Conservation (phyloP, 2,113 vertebrate species). For the Herpailurus yagouaroundi region DNA sequence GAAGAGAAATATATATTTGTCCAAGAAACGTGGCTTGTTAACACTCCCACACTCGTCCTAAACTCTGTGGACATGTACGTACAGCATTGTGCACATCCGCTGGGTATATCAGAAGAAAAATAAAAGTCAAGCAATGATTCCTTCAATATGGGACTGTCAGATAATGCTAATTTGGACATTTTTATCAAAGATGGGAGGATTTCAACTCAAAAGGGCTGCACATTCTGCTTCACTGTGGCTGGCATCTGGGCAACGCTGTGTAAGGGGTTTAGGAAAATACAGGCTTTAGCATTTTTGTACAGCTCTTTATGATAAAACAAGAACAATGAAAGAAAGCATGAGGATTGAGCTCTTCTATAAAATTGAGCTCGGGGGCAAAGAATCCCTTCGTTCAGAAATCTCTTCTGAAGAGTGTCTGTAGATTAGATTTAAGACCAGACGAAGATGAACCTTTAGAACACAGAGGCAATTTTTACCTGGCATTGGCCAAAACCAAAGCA, state of each 20-base stretch:
- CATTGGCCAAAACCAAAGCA: slow-evolving; percentile 36
- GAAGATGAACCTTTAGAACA: not conserved
- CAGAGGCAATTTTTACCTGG: slow-evolving; percentile 26
- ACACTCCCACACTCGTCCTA: slow-evolving; percentile 75
- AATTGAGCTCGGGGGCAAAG: slow-evolving; percentile 24
- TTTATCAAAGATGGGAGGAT: slow-evolving; percentile 58
- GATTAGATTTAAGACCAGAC: slow-evolving; percentile 36
- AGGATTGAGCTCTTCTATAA: slow-evolving; percentile 4
- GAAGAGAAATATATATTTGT: slow-evolving; percentile 80
- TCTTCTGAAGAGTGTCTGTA: slow-evolving; percentile 61
- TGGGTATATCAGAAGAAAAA: slow-evolving; percentile 74
- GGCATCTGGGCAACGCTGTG: not conserved
- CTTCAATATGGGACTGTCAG: slow-evolving; percentile 46
- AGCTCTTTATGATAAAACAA: slow-evolving; percentile 47
- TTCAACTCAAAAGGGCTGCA: slow-evolving; percentile 53
- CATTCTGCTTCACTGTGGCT: slow-evolving; percentile 53
- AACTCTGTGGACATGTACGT: slow-evolving; percentile 74
- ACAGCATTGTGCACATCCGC: slow-evolving; percentile 27
- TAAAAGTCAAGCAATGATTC: slow-evolving; percentile 65
- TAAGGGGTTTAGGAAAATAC: not conserved
- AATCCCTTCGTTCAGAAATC: slow-evolving; percentile 35
- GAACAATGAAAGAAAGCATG: not conserved
- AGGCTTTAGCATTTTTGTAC: not conserved
- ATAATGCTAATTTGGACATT: slow-evolving; percentile 61
- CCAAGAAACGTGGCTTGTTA: slow-evolving; percentile 77